These are phyloP conservation scores for Mus spretus DNA, from an alignment of 2,797 vertebrate genomes.

Conservation along the genomic window DNA sequence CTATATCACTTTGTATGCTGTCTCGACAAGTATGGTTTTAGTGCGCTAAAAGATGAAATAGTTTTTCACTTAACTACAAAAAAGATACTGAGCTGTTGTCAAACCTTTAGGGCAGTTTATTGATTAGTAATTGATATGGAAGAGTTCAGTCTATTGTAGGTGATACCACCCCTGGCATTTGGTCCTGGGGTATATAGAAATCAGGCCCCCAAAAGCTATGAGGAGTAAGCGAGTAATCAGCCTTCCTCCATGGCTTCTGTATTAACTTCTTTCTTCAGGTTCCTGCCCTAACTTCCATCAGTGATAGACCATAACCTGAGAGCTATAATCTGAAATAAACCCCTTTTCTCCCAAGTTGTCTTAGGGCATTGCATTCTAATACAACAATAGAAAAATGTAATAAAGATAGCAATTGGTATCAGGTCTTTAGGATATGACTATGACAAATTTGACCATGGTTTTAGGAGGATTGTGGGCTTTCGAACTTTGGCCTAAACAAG, in stretches of 20 bases:
- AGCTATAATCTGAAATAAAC: neutral
- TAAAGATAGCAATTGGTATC: neutral
- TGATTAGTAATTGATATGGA: neutral
- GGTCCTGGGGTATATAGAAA: neutral
- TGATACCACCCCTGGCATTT: neutral
- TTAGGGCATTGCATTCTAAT: neutral
- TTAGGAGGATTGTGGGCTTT: neutral
- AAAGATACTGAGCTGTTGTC: neutral
- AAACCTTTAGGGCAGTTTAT: neutral
- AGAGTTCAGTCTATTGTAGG: neutral
- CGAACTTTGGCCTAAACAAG: neutral
- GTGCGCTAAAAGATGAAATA: neutral
- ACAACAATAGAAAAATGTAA: neutral
- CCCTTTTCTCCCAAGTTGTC: neutral
- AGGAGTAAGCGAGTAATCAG: neutral
- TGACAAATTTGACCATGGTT: neutral
- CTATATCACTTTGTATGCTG: neutral
- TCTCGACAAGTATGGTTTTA: neutral
- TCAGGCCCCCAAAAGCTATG: neutral
- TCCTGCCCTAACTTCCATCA: too few relatives aligned
- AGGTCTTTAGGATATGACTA: neutral
- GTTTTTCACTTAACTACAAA: neutral
- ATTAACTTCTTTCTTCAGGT: neutral
- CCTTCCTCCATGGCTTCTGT: neutral
- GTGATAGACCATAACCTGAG: neutral